These are phyloP conservation scores for Taenioides sp. DNA, from an alignment of 2,797 vertebrate genomes.

Conservation along the genomic window DNA sequence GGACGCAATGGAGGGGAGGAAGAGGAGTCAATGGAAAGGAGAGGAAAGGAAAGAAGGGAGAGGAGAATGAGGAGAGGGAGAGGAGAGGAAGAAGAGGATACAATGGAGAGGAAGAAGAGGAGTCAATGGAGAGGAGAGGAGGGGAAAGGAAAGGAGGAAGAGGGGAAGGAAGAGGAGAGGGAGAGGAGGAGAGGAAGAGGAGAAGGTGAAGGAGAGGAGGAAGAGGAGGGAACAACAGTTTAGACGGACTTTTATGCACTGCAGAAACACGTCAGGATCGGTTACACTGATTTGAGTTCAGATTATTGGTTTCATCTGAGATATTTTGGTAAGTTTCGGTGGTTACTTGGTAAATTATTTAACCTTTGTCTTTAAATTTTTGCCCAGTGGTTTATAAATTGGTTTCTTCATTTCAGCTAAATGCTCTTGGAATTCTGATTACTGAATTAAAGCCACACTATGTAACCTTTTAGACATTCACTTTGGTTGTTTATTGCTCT, in stretches of 20 bases:
- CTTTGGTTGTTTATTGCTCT: no score
- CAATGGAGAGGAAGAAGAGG: conserved; percentile 72
- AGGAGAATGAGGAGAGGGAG: no score
- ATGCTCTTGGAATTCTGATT: no score
- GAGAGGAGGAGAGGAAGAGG: not conserved
- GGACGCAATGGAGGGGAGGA: conserved; percentile 27
- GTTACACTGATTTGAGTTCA: not conserved
- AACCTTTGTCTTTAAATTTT: not conserved
- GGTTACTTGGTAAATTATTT: not conserved
- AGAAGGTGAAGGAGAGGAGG: conserved; percentile 25
- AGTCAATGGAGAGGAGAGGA: no score
- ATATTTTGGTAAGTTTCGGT: not conserved
- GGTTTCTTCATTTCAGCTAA: no score
- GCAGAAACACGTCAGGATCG: not conserved
- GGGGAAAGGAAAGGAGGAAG: not conserved
- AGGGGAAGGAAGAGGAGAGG: conserved; percentile 67
- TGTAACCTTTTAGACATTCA: no score
- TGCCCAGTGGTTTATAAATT: no score
- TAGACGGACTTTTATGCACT: not conserved
- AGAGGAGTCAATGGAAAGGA: no score
- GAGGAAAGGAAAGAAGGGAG: no score
- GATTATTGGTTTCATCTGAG: not conserved
- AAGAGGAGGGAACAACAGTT: conserved; percentile 60
- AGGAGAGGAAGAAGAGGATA: conserved; percentile 14
- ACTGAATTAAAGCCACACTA: no score